phyloP scores from a whole-genome alignment of 2,113 vertebrate genomes.

The Sceloporus undulatus region DNA sequence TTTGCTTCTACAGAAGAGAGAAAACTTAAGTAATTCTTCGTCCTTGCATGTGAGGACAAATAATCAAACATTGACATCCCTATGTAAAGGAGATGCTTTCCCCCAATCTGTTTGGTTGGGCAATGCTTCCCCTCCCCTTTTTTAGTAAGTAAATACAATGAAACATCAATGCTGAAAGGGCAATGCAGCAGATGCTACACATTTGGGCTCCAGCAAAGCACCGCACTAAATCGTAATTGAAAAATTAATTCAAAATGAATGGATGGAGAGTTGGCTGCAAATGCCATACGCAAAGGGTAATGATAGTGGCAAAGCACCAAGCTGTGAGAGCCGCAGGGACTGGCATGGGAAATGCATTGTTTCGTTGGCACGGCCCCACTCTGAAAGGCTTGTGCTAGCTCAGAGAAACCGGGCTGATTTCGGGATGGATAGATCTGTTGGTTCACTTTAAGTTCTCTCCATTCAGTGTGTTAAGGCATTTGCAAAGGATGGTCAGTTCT shows the following conservation, averaged over 20 bases:
- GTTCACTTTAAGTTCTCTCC: not conserved
- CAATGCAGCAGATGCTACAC: not conserved
- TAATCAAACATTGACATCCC: no score
- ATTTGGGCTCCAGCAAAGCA: not conserved
- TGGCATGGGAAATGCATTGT: not conserved
- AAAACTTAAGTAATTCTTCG: no score
- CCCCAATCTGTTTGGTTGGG: not conserved
- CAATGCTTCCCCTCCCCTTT: not conserved
- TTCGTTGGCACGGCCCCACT: not conserved
- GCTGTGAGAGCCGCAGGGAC: not conserved
- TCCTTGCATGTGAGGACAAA: no score
- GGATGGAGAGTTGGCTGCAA: not conserved
- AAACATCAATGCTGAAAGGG: not conserved
- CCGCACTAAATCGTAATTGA: not conserved
- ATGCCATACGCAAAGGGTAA: slow-evolving; percentile 1
- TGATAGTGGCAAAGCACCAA: not conserved
- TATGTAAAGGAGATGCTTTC: not conserved
- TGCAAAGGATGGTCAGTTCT: not conserved
- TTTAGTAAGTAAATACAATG: not conserved
- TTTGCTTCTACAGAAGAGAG: no score
- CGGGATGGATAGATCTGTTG: not conserved
- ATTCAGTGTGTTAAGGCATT: not conserved
- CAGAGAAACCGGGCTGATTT: not conserved
- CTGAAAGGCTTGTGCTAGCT: not conserved
- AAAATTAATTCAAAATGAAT: slow-evolving; percentile 21